Evolutionary conservation across 2,888 invertebrate species (phyloP).

Genomic region (Lepeophtheirus nordmannii): DNA sequence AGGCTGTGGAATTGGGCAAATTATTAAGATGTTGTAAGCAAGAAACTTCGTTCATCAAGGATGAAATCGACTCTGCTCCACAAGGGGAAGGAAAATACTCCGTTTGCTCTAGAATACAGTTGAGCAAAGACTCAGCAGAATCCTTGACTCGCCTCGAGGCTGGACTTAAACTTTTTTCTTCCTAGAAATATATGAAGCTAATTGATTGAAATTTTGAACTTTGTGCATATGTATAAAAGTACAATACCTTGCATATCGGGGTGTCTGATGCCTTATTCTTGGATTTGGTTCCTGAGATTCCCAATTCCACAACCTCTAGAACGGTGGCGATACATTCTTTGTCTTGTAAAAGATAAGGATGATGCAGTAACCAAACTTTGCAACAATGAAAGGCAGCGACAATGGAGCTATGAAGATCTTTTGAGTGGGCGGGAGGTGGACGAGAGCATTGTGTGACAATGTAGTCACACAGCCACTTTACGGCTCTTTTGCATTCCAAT

Average conservation of each 20-base stretch:
- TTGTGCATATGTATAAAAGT: too few species aligned
- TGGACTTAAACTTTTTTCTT: slow-evolving; percentile 87
- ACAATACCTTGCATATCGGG: slow-evolving; percentile 55
- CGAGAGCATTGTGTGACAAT: slow-evolving; percentile 86
- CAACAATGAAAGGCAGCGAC: slow-evolving; percentile 64
- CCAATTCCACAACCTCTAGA: slow-evolving; percentile 88
- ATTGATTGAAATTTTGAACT: too few species aligned
- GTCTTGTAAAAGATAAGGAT: slow-evolving; percentile 74
- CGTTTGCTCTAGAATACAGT: slow-evolving; percentile 75
- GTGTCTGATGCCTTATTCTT: slow-evolving; percentile 46
- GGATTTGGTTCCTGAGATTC: slow-evolving; percentile 83
- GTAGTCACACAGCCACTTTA: slow-evolving; percentile 96
- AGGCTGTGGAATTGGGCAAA: slow-evolving; percentile 35
- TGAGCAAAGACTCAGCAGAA: slow-evolving; percentile 84
- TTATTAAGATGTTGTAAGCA: slow-evolving; percentile 52
- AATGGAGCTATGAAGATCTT: slow-evolving; percentile 83
- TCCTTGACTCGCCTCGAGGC: slow-evolving; percentile 94
- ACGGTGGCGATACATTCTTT: slow-evolving; percentile 81
- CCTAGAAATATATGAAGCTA: slow-evolving; percentile 32
- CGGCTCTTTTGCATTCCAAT: slow-evolving; percentile 73
- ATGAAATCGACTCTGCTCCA: slow-evolving; percentile 66
- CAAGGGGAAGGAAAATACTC: slow-evolving; percentile 69
- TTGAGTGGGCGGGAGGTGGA: slow-evolving; percentile 81
- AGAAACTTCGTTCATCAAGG: slow-evolving; percentile 70
- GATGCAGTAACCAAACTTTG: slow-evolving; percentile 69